A percentile compares a stretch with the other conserved stretches of the same genome.
phyloP scores from a whole-genome alignment of 1,140 invertebrate species.

The Drosophila navojoa region DNA sequence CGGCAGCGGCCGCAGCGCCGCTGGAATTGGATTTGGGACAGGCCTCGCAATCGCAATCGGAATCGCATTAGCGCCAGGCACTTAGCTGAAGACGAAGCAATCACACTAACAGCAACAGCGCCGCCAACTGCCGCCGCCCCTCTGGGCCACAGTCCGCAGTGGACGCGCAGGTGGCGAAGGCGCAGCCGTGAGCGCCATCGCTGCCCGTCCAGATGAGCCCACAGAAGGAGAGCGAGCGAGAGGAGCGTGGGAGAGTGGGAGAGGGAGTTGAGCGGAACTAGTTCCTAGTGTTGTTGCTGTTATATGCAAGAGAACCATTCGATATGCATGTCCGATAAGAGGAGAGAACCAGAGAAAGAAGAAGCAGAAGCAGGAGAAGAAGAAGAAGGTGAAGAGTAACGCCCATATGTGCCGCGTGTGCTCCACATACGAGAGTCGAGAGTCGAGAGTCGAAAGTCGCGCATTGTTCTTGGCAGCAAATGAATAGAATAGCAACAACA shows the following conservation, averaged over 20 bases:
- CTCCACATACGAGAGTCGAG: too few species aligned
- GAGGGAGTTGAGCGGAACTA: slow-evolving; percentile 7
- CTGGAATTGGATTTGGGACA: slow-evolving; percentile 14
- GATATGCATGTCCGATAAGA: too few species aligned
- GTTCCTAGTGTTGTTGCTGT: slow-evolving; percentile 18
- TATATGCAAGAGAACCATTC: too few species aligned
- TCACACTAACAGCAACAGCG: not conserved
- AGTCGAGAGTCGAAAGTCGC: too few species aligned
- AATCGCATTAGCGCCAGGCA: slow-evolving; percentile 1
- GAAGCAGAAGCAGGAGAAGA: too few species aligned
- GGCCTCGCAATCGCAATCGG: slow-evolving; percentile 14
- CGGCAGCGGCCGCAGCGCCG: slow-evolving; percentile 31
- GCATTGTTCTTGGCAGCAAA: too few species aligned
- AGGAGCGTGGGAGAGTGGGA: not conserved
- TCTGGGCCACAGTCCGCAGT: not conserved
- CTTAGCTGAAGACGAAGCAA: not conserved
- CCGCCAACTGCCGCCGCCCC: not conserved
- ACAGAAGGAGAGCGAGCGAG: not conserved
- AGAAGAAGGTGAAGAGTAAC: too few species aligned
- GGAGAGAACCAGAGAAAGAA: too few species aligned
- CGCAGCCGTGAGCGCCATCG: not conserved
- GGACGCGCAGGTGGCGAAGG: slow-evolving; percentile 22
- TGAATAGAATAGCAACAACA: too few species aligned
- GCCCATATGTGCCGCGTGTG: too few species aligned
- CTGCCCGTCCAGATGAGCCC: not conserved